phyloP scores from a whole-genome alignment of 2,113 vertebrate genomes.

The Monarcha castaneiventris region DNA sequence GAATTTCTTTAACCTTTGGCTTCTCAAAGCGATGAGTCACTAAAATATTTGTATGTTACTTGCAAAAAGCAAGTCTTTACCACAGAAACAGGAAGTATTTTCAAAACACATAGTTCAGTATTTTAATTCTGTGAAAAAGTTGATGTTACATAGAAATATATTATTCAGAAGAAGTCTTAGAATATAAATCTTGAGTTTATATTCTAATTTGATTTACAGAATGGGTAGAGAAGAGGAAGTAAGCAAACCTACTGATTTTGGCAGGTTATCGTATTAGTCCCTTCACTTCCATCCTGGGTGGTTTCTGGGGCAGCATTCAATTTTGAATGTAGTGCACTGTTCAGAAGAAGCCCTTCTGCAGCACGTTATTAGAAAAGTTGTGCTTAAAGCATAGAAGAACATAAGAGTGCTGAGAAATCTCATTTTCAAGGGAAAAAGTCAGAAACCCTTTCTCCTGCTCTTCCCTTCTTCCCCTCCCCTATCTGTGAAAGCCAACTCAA shows the following conservation, averaged over 20 bases:
- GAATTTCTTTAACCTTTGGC: neutral
- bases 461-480: neutral
- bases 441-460: neutral
- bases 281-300: neutral
- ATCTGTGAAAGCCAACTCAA: neutral
- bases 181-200: neutral
- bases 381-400: neutral
- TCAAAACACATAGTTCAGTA: neutral
- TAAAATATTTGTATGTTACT: neutral
- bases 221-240: neutral
- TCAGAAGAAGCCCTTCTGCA: neutral
- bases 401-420: neutral
- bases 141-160: neutral
- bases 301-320: neutral
- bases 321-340: neutral
- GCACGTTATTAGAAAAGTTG: neutral
- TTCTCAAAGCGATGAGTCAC: neutral
- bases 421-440: neutral
- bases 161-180: neutral
- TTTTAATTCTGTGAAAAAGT: neutral
- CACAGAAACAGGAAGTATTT: neutral
- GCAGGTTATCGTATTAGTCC: rapidly evolving
- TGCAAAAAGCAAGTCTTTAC: neutral
- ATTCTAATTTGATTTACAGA: neutral
- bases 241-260: neutral